phyloP scores from a whole-genome alignment of 2,888 invertebrate genomes.

The Polyploca ridens region DNA sequence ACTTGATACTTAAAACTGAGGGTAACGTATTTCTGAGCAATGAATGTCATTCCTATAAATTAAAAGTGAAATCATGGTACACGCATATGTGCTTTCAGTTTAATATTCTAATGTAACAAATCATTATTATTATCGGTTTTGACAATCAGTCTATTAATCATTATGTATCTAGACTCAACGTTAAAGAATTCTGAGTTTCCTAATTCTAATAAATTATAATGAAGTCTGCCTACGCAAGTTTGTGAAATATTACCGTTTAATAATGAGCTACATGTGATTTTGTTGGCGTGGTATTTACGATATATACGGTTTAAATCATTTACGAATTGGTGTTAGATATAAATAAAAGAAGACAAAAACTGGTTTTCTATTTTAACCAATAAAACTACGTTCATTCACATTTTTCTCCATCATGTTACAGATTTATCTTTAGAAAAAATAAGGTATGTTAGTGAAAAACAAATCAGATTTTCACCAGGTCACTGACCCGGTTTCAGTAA shows the following conservation, averaged over 20 bases:
- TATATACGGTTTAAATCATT: not conserved
- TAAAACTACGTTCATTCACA: too few relatives aligned
- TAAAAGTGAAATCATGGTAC: too few relatives aligned
- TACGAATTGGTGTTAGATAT: not conserved
- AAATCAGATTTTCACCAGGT: constrained; percentile 27
- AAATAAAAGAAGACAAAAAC: not conserved
- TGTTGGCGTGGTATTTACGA: constrained; percentile 4
- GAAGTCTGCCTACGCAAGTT: not conserved
- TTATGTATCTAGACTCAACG: too few relatives aligned
- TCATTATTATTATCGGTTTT: too few relatives aligned
- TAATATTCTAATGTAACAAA: too few relatives aligned
- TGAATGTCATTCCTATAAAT: too few relatives aligned
- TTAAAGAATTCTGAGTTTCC: not conserved
- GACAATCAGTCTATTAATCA: too few relatives aligned
- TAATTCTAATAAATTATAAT: not conserved
- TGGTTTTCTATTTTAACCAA: not conserved
- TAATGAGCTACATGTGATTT: constrained; percentile 3
- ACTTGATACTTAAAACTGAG: too few relatives aligned
- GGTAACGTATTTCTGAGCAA: too few relatives aligned
- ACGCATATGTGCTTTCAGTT: too few relatives aligned
- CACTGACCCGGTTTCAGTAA: constrained; percentile 50
- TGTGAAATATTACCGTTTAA: not conserved
- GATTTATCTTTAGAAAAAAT: not conserved
- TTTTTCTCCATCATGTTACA: not conserved
- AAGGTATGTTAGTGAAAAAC: constrained; percentile 21